These are phyloP conservation scores for Thryonomys swinderianus DNA, from an alignment of 2,113 vertebrate genomes.

Conservation along the genomic window DNA sequence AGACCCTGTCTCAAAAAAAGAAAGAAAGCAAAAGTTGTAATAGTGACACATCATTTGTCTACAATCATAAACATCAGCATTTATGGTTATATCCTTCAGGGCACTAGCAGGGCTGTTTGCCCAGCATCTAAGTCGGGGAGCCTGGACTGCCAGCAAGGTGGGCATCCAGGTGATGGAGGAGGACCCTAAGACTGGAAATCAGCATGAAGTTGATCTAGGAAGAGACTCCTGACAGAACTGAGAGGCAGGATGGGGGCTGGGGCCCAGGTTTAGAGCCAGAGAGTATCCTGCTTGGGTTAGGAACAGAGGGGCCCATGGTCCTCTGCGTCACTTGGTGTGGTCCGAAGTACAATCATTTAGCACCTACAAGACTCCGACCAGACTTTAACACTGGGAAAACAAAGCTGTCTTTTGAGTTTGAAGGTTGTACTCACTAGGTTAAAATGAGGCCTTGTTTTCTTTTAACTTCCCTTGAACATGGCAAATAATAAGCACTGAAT, in stretches of 20 bases:
- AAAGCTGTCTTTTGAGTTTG: neutral
- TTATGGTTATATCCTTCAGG: neutral
- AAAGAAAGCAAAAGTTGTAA: conserved; percentile 32
- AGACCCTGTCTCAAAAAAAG: no score
- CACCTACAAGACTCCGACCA: neutral
- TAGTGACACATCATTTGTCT: neutral
- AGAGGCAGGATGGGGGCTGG: neutral
- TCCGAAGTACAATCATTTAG: neutral
- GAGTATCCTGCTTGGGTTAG: neutral
- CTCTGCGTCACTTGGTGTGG: neutral
- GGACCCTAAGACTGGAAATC: neutral
- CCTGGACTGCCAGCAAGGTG: neutral
- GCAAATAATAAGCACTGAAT: neutral
- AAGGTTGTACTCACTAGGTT: neutral
- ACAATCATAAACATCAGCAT: neutral
- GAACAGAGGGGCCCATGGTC: neutral
- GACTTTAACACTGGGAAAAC: neutral
- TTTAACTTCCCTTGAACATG: neutral
- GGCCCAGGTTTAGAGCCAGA: neutral
- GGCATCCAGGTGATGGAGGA: neutral
- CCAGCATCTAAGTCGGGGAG: neutral
- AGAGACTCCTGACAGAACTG: neutral
- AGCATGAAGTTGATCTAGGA: neutral
- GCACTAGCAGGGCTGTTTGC: neutral
- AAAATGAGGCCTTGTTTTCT: neutral